Evolutionary conservation across 2,113 vertebrate genomes (phyloP).

Genomic region (Etheostoma spectabile): DNA sequence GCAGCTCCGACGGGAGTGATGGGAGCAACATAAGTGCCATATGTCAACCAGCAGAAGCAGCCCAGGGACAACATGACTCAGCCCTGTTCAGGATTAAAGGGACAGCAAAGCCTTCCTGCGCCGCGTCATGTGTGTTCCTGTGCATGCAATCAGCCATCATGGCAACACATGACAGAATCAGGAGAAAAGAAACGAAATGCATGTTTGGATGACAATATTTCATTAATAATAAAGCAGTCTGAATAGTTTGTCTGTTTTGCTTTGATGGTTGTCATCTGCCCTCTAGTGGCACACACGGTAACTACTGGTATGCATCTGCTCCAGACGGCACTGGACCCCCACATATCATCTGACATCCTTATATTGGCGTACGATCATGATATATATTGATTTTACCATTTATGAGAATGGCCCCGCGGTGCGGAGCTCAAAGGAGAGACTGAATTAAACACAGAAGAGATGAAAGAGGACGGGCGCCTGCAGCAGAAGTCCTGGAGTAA

Average conservation of each 20-base stretch:
- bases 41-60: constrained; percentile 59
- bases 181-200: neutral
- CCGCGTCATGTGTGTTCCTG: neutral
- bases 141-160: constrained; percentile 1
- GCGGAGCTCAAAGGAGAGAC: constrained; percentile 17
- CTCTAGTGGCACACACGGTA: constrained; percentile 32
- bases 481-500: constrained; percentile 8
- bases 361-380: neutral
- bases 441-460: constrained; percentile 33
- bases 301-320: constrained; percentile 1
- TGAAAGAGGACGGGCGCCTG: constrained; percentile 13
- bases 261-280: constrained; percentile 30
- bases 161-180: constrained; percentile 5
- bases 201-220: neutral
- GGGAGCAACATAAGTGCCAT: constrained; percentile 56
- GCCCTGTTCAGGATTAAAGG: constrained; percentile 21
- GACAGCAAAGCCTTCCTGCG: neutral
- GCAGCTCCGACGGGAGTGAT: constrained; percentile 42
- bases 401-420: neutral
- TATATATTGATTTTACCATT: constrained; percentile 20
- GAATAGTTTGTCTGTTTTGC: neutral
- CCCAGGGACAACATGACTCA: constrained; percentile 45
- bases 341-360: neutral
- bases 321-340: neutral
- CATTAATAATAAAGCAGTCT: neutral